phyloP scores from a whole-genome alignment of 23 tunicate species.

The Clavelina lepadiformis region DNA sequence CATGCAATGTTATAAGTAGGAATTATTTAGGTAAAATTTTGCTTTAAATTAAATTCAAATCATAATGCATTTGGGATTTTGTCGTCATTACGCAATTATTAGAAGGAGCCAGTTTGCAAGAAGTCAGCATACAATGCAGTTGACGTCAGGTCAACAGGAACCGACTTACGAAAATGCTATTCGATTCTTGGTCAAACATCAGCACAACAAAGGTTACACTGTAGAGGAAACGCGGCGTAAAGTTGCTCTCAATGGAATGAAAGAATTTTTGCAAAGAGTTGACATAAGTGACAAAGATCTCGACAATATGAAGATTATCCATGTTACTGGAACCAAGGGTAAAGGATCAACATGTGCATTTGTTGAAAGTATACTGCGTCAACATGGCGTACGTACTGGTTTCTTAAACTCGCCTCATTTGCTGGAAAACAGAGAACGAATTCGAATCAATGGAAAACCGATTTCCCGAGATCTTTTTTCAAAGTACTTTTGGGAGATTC shows the following conservation, averaged over 20 bases:
- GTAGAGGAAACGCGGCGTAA: conserved; percentile 34
- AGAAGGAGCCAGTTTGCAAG: too few relatives aligned
- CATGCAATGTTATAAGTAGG: too few relatives aligned
- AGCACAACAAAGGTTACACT: too few relatives aligned
- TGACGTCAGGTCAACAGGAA: too few relatives aligned
- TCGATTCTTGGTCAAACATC: too few relatives aligned
- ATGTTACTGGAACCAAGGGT: conserved; percentile 87
- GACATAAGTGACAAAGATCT: conserved; percentile 46
- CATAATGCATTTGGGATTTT: too few relatives aligned
- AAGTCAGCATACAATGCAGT: too few relatives aligned
- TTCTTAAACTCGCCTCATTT: conserved; percentile 92
- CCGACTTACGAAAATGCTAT: too few relatives aligned
- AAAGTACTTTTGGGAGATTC: conserved; percentile 63
- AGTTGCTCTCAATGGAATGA: conserved; percentile 51
- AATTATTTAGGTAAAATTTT: too few relatives aligned
- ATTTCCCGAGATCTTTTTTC: conserved; percentile 63
- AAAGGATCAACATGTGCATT: conserved; percentile 97
- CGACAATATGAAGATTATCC: conserved; percentile 34
- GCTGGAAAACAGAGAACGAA: conserved; percentile 79
- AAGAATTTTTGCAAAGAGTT: conserved; percentile 44
- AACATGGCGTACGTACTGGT: conserved; percentile 77
- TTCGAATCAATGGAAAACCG: conserved; percentile 84
- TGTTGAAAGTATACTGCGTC: conserved; percentile 77
- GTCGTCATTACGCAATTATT: too few relatives aligned
- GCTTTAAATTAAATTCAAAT: too few relatives aligned